Conservation (phyloP, 2,797 vertebrate species). For the Myotis planiceps region DNA sequence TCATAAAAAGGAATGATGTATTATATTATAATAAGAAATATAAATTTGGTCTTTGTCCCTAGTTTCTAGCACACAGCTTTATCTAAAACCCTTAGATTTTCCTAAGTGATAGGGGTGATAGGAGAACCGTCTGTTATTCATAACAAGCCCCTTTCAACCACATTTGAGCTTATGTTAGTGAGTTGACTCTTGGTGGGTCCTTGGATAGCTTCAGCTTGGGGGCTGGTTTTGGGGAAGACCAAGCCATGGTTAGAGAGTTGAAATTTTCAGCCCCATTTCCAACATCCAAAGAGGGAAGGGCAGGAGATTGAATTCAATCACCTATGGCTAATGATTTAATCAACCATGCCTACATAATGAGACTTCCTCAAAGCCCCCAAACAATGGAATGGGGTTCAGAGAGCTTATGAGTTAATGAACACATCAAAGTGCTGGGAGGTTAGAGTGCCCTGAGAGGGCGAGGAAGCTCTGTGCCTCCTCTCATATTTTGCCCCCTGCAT, state of each 20-base stretch:
- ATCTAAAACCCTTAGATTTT: not conserved
- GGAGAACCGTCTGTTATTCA: not conserved
- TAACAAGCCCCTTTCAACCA: not conserved
- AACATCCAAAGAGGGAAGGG: not conserved
- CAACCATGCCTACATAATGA: not conserved
- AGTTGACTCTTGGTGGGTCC: not conserved
- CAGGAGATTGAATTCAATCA: not conserved
- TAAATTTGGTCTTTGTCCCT: not conserved
- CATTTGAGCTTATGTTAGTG: not conserved
- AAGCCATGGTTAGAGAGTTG: not conserved
- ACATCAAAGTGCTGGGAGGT: not conserved
- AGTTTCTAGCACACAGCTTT: not conserved
- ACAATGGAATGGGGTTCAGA: not conserved
- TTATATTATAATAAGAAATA: not conserved
- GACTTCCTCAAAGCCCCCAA: not conserved
- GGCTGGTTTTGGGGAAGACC: not conserved
- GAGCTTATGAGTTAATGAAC: not conserved
- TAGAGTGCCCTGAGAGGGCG: not conserved
- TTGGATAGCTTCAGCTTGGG: not conserved
- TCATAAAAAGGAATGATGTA: not conserved
- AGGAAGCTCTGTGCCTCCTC: not conserved
- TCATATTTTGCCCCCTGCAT: not conserved
- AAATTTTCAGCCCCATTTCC: not conserved
- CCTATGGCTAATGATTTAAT: not conserved
- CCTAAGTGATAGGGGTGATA: not conserved